These are phyloP conservation scores for Epirrhoe alternata DNA, from an alignment of 2,888 invertebrate genomes.

Conservation along the genomic window DNA sequence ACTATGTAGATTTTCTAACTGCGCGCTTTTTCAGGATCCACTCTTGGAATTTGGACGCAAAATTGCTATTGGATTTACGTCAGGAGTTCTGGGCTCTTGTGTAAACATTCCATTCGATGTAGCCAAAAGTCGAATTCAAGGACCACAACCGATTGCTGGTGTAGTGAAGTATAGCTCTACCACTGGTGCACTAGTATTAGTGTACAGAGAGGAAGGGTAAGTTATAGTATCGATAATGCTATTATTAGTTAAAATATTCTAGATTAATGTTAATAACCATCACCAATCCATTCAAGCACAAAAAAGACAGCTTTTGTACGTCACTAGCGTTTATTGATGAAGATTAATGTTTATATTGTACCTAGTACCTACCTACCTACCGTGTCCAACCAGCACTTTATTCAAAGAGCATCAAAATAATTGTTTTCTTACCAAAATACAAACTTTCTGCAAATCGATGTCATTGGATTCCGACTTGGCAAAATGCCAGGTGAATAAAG, in stretches of 20 bases:
- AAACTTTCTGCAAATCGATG: slow-evolving; percentile 45
- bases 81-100: slow-evolving; percentile 94
- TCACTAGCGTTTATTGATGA: too few relatives aligned
- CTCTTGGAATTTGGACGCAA: slow-evolving; percentile 89
- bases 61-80: slow-evolving; percentile 93
- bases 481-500: slow-evolving; percentile 51
- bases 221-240: slow-evolving; percentile 42
- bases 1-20: not conserved
- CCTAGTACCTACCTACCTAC: not conserved
- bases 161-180: slow-evolving; percentile 92
- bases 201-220: slow-evolving; percentile 96
- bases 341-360: too few relatives aligned
- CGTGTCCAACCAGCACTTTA: not conserved
- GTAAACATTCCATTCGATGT: slow-evolving; percentile 98
- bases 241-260: not conserved
- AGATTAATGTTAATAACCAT: too few relatives aligned
- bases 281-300: not conserved
- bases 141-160: slow-evolving; percentile 91
- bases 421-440: slow-evolving; percentile 46
- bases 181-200: slow-evolving; percentile 88
- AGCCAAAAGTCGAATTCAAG: slow-evolving; percentile 97
- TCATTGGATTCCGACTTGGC: slow-evolving; percentile 47
- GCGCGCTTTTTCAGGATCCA: slow-evolving; percentile 83
- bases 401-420: not conserved
- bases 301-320: too few relatives aligned